These are phyloP conservation scores for Hymenochirus boettgeri DNA, from an alignment of 2,113 vertebrate genomes.

Conservation along the genomic window DNA sequence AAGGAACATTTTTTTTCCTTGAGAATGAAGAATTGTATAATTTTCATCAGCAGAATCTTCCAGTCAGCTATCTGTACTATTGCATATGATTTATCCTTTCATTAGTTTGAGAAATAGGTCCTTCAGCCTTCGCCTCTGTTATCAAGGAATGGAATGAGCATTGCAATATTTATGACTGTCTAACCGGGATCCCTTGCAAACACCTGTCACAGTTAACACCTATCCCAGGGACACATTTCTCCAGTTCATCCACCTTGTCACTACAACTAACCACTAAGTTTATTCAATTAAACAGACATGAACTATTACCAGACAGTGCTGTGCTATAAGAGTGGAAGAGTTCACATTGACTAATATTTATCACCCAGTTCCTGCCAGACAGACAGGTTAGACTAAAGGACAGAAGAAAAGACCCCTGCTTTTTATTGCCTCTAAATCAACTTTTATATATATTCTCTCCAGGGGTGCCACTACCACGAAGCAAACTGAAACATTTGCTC, in stretches of 20 bases:
- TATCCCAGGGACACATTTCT: conserved; percentile 52
- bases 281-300: conserved; percentile 65
- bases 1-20: conserved; percentile 51
- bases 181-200: conserved; percentile 58
- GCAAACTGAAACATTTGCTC: no score
- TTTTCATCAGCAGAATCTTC: conserved; percentile 63
- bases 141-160: conserved; percentile 64
- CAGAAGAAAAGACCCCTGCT: no score
- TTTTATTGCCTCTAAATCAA: no score
- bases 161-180: conserved; percentile 70
- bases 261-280: conserved; percentile 60
- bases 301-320: conserved; percentile 56
- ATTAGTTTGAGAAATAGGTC: conserved; percentile 75
- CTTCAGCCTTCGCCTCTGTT: conserved; percentile 72
- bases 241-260: conserved; percentile 55
- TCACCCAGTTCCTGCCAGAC: no score
- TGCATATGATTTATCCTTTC: conserved; percentile 75
- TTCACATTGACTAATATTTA: no score
- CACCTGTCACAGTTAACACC: conserved; percentile 56
- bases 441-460: no score
- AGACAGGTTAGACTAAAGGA: no score
- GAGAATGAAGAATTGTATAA: conserved; percentile 66
- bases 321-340: conserved; percentile 53
- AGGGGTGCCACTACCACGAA: no score
- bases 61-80: conserved; percentile 59